Base-by-base conservation (phyloP, 2,888 invertebrate genomes). In the Drosophila kanekoi region DNA sequence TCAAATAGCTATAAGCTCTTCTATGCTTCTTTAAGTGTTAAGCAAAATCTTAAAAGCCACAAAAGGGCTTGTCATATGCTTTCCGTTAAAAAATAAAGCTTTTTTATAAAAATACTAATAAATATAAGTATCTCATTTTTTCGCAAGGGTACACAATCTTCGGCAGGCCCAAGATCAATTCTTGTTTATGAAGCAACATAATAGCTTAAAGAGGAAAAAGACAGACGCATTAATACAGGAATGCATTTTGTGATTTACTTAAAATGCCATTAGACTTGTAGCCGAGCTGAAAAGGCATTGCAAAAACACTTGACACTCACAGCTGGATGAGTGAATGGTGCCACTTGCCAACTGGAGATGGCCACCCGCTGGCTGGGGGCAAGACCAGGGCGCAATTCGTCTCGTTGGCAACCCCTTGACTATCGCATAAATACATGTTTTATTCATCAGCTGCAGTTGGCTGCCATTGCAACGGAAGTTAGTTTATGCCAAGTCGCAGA, bases 381-480 rank as follows among this genome's bases (percentile, higher is more conserved):
- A 28, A 28, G 28, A 8, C 33, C n/a, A 2, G 16, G 1, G 2
- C 18, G 8, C 38, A 4, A n/a, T 33, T 23, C 14, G 14, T 14
- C 40, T 38, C 49, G 33, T 16, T 52, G 54, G 35, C 33, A 35
- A 41, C 40, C 57, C 40, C 45, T 56, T 65, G 68, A 66, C 77
- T 79, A 63, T 66, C 72, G 77, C 81, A 81, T 81, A 81, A 81
- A 81, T 75, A 75, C 81, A 81, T 81, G 79, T 81, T 81, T 81
- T 81, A 81, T 81, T 81, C 81, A 81, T 79, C 81, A 79, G 75
- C 62, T 81, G 77, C 82, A 72, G 81, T 79, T 75, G 74, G 74
- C 79, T 78, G 79, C 52, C 69, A 51, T 58, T 76, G 71, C 76
- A 73, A 60, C 73, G 79, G 79, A 79, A 79, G 79, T 77, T 77